Evolutionary conservation across 2,797 vertebrate species (phyloP), one percentile per base, ranked within the genome.

Genomic region (Gadopsis bispinosus): DNA sequence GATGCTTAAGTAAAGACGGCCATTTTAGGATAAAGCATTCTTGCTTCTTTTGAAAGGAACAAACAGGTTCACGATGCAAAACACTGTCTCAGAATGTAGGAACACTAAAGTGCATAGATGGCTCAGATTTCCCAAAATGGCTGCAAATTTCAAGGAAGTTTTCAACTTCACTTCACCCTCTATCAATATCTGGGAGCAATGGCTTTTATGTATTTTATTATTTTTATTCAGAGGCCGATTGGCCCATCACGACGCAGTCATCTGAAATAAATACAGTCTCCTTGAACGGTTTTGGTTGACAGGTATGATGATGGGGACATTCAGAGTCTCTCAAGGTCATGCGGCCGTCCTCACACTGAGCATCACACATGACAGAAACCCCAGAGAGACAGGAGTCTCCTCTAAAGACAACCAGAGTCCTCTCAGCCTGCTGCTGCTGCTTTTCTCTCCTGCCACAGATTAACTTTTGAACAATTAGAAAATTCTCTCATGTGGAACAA

Each of bases 401-500:
- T 88, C 78, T 33, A 84, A 89, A 89, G 69, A 89, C 66, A 61
- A 39, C 61, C 53, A 14, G 35, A 59, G 65, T 71, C 62, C 55
- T 77, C 77, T 69, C 77, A 54, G 69, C 69, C 80, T 64, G 64
- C 75, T 71, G 55, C 79, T 16, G 48, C 83, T 72, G 58, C 71
- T 71, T 83, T 80, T 56, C 67, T 87, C 68, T 74, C 66, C 77
- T 74, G 80, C 85, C 70, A 73, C 67, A 83, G 73, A 93, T 93
- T 91, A 78, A 80, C 60, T 89, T 84, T 85, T 74, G 22, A 90
- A 93, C 85, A 94, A 94, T 94, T 94, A 93, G 68, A 73, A 86
- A 93, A 93, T 68, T 90, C 92, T 73, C 72, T 92, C 94, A 92
- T 77, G 89, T 90, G 93, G 90, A 95, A 94, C 93, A 68, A 84